A percentile compares a stretch with the other conserved stretches of the same genome.
phyloP scores from a whole-genome alignment of 2,888 invertebrate species.

The Habroteleia sp. region DNA sequence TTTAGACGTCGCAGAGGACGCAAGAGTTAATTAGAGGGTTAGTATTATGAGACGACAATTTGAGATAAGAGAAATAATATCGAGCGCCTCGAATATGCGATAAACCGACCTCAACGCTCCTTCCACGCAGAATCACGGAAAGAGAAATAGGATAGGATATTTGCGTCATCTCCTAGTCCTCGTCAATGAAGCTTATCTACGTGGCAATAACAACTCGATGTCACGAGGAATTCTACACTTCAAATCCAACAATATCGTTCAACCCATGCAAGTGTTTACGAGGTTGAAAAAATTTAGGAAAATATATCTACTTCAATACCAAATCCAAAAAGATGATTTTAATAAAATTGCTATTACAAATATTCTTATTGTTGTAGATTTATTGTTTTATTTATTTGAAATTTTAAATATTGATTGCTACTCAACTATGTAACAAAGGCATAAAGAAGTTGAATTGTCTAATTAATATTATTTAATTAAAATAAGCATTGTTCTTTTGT shows the following conservation, averaged over 20 bases:
- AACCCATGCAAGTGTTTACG: neutral
- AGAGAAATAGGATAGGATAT: slow-evolving; percentile 51
- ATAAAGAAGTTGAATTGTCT: too few relatives aligned
- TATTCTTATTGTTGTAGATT: too few relatives aligned
- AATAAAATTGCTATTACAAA: too few relatives aligned
- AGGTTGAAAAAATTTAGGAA: slow-evolving; percentile 1
- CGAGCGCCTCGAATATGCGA: slow-evolving; percentile 41
- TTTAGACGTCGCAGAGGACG: slow-evolving; percentile 22
- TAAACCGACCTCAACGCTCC: slow-evolving; percentile 24
- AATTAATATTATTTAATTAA: too few relatives aligned
- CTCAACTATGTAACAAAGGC: too few relatives aligned
- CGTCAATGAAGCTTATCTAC: slow-evolving; percentile 51
- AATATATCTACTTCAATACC: too few relatives aligned
- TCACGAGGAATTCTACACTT: slow-evolving; percentile 26
- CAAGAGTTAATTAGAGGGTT: slow-evolving; percentile 56
- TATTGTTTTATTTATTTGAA: too few relatives aligned
- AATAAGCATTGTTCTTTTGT: too few relatives aligned
- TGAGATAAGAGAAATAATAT: slow-evolving; percentile 65
- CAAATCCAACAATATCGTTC: slow-evolving; percentile 22
- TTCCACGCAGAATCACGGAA: slow-evolving; percentile 41
- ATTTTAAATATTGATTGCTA: too few relatives aligned
- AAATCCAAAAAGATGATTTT: too few relatives aligned
- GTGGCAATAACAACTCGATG: slow-evolving; percentile 41
- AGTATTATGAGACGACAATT: slow-evolving; percentile 65
- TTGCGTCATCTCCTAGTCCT: slow-evolving; percentile 48